Conservation (phyloP, 2,113 vertebrate genomes). For the Caretta caretta region DNA sequence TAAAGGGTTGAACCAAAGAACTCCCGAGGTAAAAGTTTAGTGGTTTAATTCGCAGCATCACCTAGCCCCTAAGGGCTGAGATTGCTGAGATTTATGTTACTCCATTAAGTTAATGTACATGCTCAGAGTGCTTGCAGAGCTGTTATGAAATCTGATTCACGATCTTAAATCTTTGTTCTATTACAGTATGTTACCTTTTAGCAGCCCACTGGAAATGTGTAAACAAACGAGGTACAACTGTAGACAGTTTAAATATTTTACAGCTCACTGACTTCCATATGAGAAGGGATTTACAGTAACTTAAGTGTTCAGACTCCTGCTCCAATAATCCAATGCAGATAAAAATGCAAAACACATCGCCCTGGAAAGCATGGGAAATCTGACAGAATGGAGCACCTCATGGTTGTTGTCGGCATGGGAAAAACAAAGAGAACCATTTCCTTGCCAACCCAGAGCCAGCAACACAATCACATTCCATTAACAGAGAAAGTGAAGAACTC, state of each 20-base stretch:
- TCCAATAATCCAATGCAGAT: slow-evolving; percentile 8
- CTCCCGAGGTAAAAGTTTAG: neutral
- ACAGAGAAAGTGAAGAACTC: neutral
- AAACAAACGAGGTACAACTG: neutral
- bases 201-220: slow-evolving; percentile 16
- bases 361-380: neutral
- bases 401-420: neutral
- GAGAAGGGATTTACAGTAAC: slow-evolving; percentile 22
- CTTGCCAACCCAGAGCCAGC: neutral
- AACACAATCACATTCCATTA: neutral
- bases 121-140: neutral
- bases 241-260: slow-evolving; percentile 23
- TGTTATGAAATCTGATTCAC: neutral
- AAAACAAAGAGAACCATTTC: rapidly evolving
- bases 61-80: neutral
- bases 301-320: slow-evolving; percentile 4
- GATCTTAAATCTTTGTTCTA: neutral
- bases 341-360: neutral
- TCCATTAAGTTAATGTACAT: neutral
- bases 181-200: neutral
- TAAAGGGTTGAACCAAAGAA: neutral
- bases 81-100: rapidly evolving
- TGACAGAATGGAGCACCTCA: neutral
- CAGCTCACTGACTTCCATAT: slow-evolving; percentile 11
- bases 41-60: neutral